Evolutionary conservation across 2,113 vertebrate genomes (phyloP).

Genomic region (Neotoma lepida): DNA sequence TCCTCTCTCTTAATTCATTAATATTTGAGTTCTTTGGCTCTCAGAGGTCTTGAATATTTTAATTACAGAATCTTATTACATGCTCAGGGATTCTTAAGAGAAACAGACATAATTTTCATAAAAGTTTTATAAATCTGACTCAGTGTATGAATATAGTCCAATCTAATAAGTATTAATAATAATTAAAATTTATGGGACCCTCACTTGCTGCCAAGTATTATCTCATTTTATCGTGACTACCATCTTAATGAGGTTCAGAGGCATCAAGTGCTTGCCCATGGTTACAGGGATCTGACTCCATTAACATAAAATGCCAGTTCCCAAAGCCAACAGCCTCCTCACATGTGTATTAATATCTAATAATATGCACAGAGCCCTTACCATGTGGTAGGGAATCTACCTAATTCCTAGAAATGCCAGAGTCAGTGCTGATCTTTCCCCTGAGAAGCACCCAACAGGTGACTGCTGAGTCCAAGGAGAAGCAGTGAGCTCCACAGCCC

Average conservation of each 20-base stretch:
- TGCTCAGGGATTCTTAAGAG: slow-evolving; percentile 70
- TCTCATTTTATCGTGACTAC: slow-evolving; percentile 68
- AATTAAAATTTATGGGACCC: slow-evolving; percentile 70
- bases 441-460: background rate
- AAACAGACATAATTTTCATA: slow-evolving; percentile 72
- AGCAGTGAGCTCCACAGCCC: fast-evolving
- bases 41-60: slow-evolving; percentile 75
- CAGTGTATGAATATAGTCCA: slow-evolving; percentile 68
- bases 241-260: slow-evolving; percentile 56
- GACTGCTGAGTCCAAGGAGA: background rate
- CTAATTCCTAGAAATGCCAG: slow-evolving; percentile 17
- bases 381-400: background rate
- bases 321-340: background rate
- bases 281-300: slow-evolving; percentile 33
- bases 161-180: slow-evolving; percentile 62
- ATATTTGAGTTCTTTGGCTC: slow-evolving; percentile 76
- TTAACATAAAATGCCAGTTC: background rate
- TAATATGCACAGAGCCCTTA: background rate
- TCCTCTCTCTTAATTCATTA: slow-evolving; percentile 68
- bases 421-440: background rate
- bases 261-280: slow-evolving; percentile 46
- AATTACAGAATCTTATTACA: slow-evolving; percentile 80
- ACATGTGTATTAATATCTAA: slow-evolving; percentile 9
- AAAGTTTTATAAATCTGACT: slow-evolving; percentile 73
- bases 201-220: slow-evolving; percentile 40